Base-by-base conservation (phyloP, 2,113 vertebrate genomes). In the Ptilonorhynchus violaceus region DNA sequence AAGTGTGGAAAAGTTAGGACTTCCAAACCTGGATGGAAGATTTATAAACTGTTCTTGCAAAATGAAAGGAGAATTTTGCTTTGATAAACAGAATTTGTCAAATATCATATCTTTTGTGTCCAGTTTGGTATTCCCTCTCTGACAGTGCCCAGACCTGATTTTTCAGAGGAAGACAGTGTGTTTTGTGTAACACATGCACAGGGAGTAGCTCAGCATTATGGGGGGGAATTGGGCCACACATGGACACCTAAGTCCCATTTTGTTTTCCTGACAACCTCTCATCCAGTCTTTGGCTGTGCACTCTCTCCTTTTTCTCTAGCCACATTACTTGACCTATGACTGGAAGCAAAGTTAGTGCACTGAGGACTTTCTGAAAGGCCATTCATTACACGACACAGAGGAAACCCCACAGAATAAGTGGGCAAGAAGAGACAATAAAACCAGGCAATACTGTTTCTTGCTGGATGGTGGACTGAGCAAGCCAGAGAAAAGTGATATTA, bases 21-120 rank as follows among this genome's bases (percentile, higher is more conserved):
- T 89, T 93, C 41, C 60, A 83, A 80, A 82, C n/a, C 52, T 78
- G 50, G 28, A 33, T 33, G 49, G 25, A 91, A 81, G 76, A 87
- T 91, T 94, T 89, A 95, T 81, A 77, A 93, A 69, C 39, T 77
- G 21, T 58, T 93, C 39, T 82, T 69, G 39, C 22, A 68, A 96
- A 90, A 88, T 55, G 46, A 74, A 89, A 70, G 41, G 30, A 80
- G 35, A 68, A 64, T 52, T 94, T 88, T 89, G 31, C 52, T 95
- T 78, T 59, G 37, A 84, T 70, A 84, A 95, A 83, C 52, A 64
- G 82, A 85, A 63, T 84, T 84, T 75, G 11, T 93, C 83, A 86
- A 47, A 68, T 75, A n/a, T 31, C 0, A 0, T 76, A 64, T 72
- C 47, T 84, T 91, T 90, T 67, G 13, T 74, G 64, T 91, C 73